A percentile compares a stretch with the other conserved stretches of the same genome.
Conservation (phyloP, 2,797 vertebrate species). For the Characodon lateralis region DNA sequence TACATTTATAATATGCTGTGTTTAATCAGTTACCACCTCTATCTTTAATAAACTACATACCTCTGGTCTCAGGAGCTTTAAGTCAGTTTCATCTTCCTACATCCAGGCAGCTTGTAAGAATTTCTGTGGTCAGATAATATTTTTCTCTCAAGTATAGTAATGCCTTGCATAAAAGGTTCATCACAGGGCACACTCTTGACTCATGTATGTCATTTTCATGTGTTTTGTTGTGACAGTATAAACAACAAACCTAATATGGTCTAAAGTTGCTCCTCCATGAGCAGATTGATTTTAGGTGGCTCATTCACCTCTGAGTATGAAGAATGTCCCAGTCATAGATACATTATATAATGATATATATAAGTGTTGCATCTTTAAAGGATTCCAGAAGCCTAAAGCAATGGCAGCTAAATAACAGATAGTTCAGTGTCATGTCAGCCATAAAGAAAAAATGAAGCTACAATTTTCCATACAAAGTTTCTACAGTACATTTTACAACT, state of each 20-base stretch:
- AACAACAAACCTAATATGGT: background rate
- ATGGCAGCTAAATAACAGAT: background rate
- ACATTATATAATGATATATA: background rate
- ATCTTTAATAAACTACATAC: background rate
- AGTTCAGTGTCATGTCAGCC: background rate
- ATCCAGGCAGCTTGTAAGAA: background rate
- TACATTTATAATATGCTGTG: background rate
- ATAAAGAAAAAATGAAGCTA: background rate
- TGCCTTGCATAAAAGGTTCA: background rate
- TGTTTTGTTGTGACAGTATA: background rate
- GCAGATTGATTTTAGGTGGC: background rate
- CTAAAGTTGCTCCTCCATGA: background rate
- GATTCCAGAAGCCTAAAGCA: background rate
- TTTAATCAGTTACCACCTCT: background rate
- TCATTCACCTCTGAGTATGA: too few relatives aligned
- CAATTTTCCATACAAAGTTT: too few relatives aligned
- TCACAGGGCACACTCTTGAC: background rate
- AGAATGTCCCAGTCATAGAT: background rate
- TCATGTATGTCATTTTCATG: background rate
- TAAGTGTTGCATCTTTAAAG: background rate
- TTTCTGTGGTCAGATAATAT: background rate
- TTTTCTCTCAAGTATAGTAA: background rate
- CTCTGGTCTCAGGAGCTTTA: background rate
- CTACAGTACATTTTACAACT: background rate
- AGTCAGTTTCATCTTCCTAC: background rate